A percentile compares a stretch with the other conserved stretches of the same genome.
Conservation (phyloP, 2,888 invertebrate genomes). For the Cremastobaeus sp. region DNA sequence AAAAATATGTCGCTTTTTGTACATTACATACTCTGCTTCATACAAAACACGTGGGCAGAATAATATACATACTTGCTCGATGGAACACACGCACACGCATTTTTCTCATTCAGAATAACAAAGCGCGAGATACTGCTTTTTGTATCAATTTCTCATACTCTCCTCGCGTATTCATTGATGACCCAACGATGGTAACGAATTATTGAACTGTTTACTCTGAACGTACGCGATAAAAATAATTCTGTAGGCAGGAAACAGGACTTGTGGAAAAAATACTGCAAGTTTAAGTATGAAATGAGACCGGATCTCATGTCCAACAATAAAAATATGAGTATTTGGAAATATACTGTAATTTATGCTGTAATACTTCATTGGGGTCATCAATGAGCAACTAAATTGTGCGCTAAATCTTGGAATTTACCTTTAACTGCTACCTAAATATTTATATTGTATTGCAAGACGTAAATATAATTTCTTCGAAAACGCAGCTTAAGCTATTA, state of each 20-base stretch:
- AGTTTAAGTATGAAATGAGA: neutral
- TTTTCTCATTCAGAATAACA: conserved; percentile 32
- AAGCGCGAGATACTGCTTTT: conserved; percentile 38
- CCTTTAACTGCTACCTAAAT: conserved; percentile 1
- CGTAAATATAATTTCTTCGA: conserved; percentile 37
- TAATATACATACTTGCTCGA: conserved; percentile 33
- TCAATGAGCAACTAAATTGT: conserved; percentile 26
- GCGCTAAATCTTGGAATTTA: conserved; percentile 52
- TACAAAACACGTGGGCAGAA: conserved; percentile 22
- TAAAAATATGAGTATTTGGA: conserved; percentile 21
- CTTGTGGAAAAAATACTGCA: conserved; percentile 15
- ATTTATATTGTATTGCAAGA: conserved; percentile 3
- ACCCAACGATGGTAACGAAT: conserved; percentile 21
- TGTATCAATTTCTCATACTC: conserved; percentile 20
- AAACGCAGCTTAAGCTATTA: conserved; percentile 39
- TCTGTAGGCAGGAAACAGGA: no score
- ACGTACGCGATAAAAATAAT: no score
- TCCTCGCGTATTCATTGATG: conserved; percentile 36
- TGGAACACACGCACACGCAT: conserved; percentile 10
- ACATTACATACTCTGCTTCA: conserved; percentile 31
- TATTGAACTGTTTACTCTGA: no score
- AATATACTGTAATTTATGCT: no score
- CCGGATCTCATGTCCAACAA: conserved; percentile 3
- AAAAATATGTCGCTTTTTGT: conserved; percentile 39
- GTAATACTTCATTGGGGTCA: conserved; percentile 30